Percentiles rank a stretch among this genome's conserved stretches.
phyloP scores from a whole-genome alignment of 2,888 invertebrate genomes.

The Acleris holmiana region DNA sequence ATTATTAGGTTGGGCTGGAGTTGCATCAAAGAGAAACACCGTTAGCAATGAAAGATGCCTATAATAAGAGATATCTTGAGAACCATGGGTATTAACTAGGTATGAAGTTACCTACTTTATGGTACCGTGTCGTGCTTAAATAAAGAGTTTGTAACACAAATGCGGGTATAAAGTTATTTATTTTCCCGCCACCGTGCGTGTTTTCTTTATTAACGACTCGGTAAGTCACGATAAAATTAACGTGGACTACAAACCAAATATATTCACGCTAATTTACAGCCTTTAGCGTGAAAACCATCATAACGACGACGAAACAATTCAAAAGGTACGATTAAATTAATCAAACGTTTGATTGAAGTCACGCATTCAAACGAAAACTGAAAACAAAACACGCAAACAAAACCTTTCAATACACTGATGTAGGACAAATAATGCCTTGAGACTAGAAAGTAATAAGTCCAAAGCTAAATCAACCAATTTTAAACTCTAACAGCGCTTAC shows the following conservation, averaged over 20 bases:
- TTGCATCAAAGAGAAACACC: too few species aligned
- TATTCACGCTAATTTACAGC: conserved; percentile 21
- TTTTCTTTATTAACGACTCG: conserved; percentile 52
- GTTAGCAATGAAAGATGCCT: too few species aligned
- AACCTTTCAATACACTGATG: conserved; percentile 55
- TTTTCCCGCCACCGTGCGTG: conserved; percentile 70
- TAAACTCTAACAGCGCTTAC: not conserved
- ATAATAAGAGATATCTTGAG: too few species aligned
- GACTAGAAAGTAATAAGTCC: conserved; percentile 4
- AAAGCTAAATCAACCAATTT: not conserved
- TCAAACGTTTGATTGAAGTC: conserved; percentile 52
- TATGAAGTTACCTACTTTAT: not conserved
- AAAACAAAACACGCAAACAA: conserved; percentile 54
- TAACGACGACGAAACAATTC: conserved; percentile 28
- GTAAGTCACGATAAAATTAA: conserved; percentile 33
- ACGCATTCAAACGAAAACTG: conserved; percentile 48
- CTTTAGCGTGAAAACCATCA: conserved; percentile 14
- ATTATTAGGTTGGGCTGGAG: too few species aligned
- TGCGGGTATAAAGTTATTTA: conserved; percentile 41
- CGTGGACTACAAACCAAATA: conserved; percentile 26
- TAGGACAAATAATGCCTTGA: conserved; percentile 59
- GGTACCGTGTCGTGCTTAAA: not conserved
- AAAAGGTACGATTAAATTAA: conserved; percentile 53
- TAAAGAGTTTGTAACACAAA: not conserved
- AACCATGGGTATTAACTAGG: too few species aligned